Evolutionary conservation across 2,888 invertebrate species (phyloP).

Genomic region (Venustoraphidia nigricollis): DNA sequence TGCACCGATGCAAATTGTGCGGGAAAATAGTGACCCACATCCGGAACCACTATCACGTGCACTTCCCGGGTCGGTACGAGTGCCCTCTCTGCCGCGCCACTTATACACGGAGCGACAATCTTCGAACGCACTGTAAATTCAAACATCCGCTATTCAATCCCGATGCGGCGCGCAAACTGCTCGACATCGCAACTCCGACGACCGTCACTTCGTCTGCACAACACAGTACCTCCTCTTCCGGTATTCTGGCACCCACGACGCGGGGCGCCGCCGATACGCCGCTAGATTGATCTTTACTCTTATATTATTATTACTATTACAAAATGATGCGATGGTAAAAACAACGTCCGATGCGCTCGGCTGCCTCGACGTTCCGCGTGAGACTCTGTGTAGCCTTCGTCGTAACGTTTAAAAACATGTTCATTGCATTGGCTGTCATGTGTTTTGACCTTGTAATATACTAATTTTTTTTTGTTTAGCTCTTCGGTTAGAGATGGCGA

Average conservation of each 20-base stretch:
- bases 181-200: slow-evolving; percentile 33
- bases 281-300: slow-evolving; percentile 32
- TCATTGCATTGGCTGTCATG: no score
- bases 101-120: slow-evolving; percentile 84
- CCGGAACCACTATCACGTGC: slow-evolving; percentile 88
- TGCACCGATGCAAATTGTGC: slow-evolving; percentile 87
- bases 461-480: no score
- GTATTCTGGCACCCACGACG: slow-evolving; percentile 16
- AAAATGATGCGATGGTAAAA: slow-evolving; percentile 23
- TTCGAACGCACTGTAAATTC: slow-evolving; percentile 85
- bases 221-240: slow-evolving; percentile 2
- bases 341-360: slow-evolving; percentile 14
- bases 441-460: no score
- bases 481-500: no score
- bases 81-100: slow-evolving; percentile 82
- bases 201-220: slow-evolving; percentile 30
- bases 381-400: slow-evolving; percentile 16
- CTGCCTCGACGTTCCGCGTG: slow-evolving; percentile 31
- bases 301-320: slow-evolving; percentile 24
- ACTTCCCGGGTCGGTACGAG: slow-evolving; percentile 84
- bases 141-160: slow-evolving; percentile 79
- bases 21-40: slow-evolving; percentile 90
- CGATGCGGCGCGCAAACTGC: slow-evolving; percentile 55
- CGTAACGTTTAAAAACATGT: no score
- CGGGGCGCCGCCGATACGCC: slow-evolving; percentile 22